phyloP scores from a whole-genome alignment of 2,888 invertebrate genomes.

The Pardosa pseudoannulata region DNA sequence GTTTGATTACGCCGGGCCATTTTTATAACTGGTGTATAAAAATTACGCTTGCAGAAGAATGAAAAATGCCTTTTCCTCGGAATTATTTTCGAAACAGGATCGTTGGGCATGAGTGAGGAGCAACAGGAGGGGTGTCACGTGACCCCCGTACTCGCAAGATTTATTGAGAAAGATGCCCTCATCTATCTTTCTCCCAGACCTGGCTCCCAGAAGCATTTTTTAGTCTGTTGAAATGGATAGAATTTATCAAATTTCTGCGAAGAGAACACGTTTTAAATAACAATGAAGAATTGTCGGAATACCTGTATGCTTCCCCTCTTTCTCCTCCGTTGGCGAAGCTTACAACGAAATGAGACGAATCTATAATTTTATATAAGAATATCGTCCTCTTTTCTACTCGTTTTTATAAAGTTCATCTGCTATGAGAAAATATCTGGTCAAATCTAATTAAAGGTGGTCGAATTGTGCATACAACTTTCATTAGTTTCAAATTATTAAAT shows the following conservation, averaged over 20 bases:
- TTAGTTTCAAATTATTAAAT: too few species aligned
- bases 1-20: too few species aligned
- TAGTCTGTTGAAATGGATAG: slow-evolving; percentile 3
- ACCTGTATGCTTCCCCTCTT: too few species aligned
- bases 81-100: neutral
- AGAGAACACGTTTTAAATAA: neutral
- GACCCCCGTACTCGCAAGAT: slow-evolving; percentile 31
- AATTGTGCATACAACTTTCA: too few species aligned
- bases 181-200: slow-evolving; percentile 44
- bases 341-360: too few species aligned
- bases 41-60: neutral
- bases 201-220: slow-evolving; percentile 40
- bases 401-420: too few species aligned
- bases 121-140: slow-evolving; percentile 53
- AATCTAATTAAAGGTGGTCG: too few species aligned
- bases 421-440: too few species aligned
- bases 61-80: neutral
- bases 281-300: neutral
- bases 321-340: too few species aligned
- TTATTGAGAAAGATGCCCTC: slow-evolving; percentile 39
- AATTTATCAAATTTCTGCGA: neutral
- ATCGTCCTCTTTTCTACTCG: too few species aligned
- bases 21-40: neutral
- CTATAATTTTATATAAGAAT: too few species aligned
- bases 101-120: slow-evolving; percentile 1